These are phyloP conservation scores for Teleopsis dalmanni DNA, from an alignment of 1,140 invertebrate species.

Conservation along the genomic window DNA sequence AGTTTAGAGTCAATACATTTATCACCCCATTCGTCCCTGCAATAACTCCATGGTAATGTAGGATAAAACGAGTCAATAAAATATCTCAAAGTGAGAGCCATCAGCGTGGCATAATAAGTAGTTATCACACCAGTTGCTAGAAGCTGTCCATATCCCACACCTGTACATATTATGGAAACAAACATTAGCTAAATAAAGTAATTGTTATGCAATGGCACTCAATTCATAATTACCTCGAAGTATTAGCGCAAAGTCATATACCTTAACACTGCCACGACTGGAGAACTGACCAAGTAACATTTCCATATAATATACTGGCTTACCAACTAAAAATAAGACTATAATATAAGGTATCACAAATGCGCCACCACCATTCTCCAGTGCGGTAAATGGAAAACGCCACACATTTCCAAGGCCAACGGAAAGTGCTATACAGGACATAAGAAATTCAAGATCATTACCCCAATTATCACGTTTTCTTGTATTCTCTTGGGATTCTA, in stretches of 20 bases:
- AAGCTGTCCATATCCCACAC: slow-evolving; percentile 70
- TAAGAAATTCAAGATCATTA: slow-evolving; percentile 76
- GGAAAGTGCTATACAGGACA: slow-evolving; percentile 85
- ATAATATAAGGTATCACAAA: slow-evolving; percentile 81
- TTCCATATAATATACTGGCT: slow-evolving; percentile 87
- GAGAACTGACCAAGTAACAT: slow-evolving; percentile 72
- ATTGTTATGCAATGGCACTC: background rate
- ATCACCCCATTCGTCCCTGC: slow-evolving; percentile 51
- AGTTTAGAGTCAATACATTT: slow-evolving; percentile 28
- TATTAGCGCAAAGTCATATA: slow-evolving; percentile 53
- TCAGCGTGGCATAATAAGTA: slow-evolving; percentile 70
- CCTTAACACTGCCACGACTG: slow-evolving; percentile 60
- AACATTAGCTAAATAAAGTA: background rate
- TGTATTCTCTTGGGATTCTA: slow-evolving; percentile 8
- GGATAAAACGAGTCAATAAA: slow-evolving; percentile 55
- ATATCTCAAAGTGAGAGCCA: slow-evolving; percentile 67
- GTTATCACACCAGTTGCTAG: slow-evolving; percentile 59
- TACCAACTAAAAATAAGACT: slow-evolving; percentile 73
- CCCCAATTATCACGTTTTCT: slow-evolving; percentile 63
- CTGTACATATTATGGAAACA: slow-evolving; percentile 39
- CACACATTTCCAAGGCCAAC: slow-evolving; percentile 68
- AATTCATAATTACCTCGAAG: slow-evolving; percentile 56
- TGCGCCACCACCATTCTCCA: slow-evolving; percentile 66
- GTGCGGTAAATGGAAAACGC: slow-evolving; percentile 74
- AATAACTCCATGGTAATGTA: slow-evolving; percentile 56